Evolutionary conservation across 2,888 invertebrate genomes (phyloP).

Genomic region (Coremacera marginata): DNA sequence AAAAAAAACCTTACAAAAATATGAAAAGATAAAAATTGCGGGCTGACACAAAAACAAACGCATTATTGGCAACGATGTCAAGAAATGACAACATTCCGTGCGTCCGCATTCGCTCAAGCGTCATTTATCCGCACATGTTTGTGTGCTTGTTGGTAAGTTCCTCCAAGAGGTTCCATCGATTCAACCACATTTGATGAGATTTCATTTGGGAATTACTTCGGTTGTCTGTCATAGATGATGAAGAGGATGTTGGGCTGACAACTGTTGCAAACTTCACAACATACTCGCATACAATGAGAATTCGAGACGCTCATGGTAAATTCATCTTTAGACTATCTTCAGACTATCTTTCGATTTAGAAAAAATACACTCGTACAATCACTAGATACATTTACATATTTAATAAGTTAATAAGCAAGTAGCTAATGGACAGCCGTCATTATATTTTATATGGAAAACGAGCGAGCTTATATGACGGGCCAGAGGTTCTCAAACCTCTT

Average conservation of each 20-base stretch:
- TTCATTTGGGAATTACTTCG: conserved; percentile 38
- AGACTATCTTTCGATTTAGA: not conserved
- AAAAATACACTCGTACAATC: not conserved
- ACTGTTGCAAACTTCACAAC: not conserved
- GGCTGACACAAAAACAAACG: conserved; percentile 21
- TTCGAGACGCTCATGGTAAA: not conserved
- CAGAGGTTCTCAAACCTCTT: not conserved
- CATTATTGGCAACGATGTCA: conserved; percentile 36
- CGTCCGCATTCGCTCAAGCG: conserved; percentile 33
- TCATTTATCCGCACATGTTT: conserved; percentile 1
- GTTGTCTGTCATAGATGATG: conserved; percentile 35
- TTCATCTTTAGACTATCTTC: not conserved
- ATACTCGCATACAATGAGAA: not conserved
- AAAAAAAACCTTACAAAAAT: conserved; percentile 26
- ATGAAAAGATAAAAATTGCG: conserved; percentile 37
- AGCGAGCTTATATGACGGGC: not conserved
- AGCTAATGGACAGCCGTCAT: conserved; percentile 4
- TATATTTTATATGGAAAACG: too few species aligned
- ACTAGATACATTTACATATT: conserved; percentile 5
- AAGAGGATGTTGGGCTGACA: conserved; percentile 29
- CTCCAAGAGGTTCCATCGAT: not conserved
- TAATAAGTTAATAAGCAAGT: conserved; percentile 10
- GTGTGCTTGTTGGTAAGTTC: not conserved
- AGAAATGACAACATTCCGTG: conserved; percentile 37
- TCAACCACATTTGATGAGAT: conserved; percentile 31